These are phyloP conservation scores for Meiosimyza decipiens DNA, from an alignment of 2,888 invertebrate genomes.

Conservation along the genomic window DNA sequence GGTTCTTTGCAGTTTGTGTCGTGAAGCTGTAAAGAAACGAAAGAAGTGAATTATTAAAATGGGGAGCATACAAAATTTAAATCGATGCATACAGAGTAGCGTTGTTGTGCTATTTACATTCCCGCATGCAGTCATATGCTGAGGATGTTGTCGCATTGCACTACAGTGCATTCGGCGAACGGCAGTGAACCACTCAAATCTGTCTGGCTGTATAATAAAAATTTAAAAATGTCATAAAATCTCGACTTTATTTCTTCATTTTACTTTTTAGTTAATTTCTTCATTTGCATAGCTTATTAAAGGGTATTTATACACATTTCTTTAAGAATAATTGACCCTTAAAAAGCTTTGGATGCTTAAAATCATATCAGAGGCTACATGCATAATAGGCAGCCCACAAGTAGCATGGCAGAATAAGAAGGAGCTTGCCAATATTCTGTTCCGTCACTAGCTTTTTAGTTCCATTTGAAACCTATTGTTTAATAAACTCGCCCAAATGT, in stretches of 20 bases:
- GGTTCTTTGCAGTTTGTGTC: conserved; percentile 39
- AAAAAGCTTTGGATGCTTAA: too few species aligned
- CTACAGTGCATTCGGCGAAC: not conserved
- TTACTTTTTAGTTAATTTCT: too few species aligned
- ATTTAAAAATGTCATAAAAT: conserved; percentile 15
- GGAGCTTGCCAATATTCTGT: too few species aligned
- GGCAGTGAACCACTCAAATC: conserved; percentile 20
- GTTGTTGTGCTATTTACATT: conserved; percentile 24
- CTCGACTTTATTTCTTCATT: conserved; percentile 1
- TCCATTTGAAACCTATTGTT: too few species aligned
- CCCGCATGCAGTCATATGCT: conserved; percentile 2
- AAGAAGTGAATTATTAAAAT: conserved; percentile 27
- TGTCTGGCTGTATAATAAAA: conserved; percentile 14
- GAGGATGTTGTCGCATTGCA: not conserved
- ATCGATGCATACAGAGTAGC: conserved; percentile 37
- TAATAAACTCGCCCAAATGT: too few species aligned
- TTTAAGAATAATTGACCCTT: too few species aligned
- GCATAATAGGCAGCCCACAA: not conserved
- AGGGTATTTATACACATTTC: too few species aligned
- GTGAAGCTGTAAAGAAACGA: conserved; percentile 36
- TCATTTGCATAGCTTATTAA: too few species aligned
- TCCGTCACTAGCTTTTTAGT: too few species aligned
- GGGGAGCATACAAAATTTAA: conserved; percentile 22
- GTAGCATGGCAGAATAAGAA: too few species aligned
- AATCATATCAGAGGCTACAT: not conserved